Conservation (phyloP, 2,113 vertebrate species). For the Hippotragus niger region DNA sequence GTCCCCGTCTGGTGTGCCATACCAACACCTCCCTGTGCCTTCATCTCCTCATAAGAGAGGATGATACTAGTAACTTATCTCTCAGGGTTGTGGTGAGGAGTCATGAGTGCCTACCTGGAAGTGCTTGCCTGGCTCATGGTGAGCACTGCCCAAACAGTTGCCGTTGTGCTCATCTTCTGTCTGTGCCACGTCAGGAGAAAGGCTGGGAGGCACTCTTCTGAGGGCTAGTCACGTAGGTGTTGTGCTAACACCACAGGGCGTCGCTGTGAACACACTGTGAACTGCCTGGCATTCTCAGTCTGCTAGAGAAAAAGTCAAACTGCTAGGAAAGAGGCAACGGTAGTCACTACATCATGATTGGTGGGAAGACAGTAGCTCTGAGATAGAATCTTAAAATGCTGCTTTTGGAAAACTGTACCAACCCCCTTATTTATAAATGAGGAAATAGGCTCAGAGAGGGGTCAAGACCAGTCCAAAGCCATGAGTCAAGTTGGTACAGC, state of each 20-base stretch:
- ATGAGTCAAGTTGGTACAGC: background rate
- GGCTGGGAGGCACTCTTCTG: background rate
- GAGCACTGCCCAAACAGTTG: too few relatives aligned
- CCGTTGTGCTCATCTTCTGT: background rate
- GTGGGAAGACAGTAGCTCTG: background rate
- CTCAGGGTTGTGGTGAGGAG: background rate
- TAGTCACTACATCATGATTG: background rate
- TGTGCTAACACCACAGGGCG: background rate
- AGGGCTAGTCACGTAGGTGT: rapidly evolving
- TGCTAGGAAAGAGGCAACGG: background rate
- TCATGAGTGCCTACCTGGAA: background rate
- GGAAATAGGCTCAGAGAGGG: background rate
- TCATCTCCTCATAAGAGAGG: background rate
- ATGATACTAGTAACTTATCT: background rate
- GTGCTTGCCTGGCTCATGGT: background rate
- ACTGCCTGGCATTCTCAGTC: background rate
- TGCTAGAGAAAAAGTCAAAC: background rate
- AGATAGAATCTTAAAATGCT: background rate
- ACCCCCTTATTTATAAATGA: background rate
- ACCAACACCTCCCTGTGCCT: background rate
- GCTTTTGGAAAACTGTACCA: background rate
- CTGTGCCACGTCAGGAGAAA: background rate
- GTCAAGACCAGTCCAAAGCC: background rate
- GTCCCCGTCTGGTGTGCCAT: background rate
- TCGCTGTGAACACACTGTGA: background rate